Evolutionary conservation across 2,797 vertebrate species (phyloP), one percentile per base, ranked within the genome.

Genomic region (Oryzias dopingdopingensis): DNA sequence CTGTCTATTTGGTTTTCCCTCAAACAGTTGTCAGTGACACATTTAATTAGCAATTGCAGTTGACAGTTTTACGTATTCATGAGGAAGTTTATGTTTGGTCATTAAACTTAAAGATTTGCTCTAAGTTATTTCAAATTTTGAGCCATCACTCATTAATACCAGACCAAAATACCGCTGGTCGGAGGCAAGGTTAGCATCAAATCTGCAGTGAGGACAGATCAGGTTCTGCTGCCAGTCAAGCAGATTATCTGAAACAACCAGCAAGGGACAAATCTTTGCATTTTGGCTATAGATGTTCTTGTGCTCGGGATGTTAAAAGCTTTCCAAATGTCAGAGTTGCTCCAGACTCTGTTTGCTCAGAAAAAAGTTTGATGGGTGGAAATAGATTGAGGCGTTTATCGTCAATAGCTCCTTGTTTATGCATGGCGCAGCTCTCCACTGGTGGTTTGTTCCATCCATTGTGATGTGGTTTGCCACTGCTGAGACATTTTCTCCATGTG

Each of bases 401-500:
- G 50, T 81, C 86, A 76, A 80, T 67, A 82, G 71, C 77, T 70
- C 73, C 81, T 84, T 88, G 77, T 75, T 86, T 83, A 85, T 89
- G 81, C 80, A 74, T 80, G 50, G 65, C 77, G 58, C 74, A 67
- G 76, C 78, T 75, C 86, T 80, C 76, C 75, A 65, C 65, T 69
- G 81, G 85, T 81, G 80, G 84, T 78, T 81, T 60, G 69, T 72
- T 80, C 72, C 75, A 76, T 81, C 71, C 72, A 71, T 72, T 76
- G 83, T 80, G 82, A 86, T 86, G 87, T 76, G 83, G 77, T 82
- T 69, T 78, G 81, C 81, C 77, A 84, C 85, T 83, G 72, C 78
- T 80, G 79, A 81, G 83, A 85, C 81, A 83, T 87, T 90, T 88
- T 83, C 87, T 88, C 67, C 75, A 79, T 84, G 85, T 86, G 81